Base-by-base conservation (phyloP, 1,140 invertebrate species). In the Eueides isabella region DNA sequence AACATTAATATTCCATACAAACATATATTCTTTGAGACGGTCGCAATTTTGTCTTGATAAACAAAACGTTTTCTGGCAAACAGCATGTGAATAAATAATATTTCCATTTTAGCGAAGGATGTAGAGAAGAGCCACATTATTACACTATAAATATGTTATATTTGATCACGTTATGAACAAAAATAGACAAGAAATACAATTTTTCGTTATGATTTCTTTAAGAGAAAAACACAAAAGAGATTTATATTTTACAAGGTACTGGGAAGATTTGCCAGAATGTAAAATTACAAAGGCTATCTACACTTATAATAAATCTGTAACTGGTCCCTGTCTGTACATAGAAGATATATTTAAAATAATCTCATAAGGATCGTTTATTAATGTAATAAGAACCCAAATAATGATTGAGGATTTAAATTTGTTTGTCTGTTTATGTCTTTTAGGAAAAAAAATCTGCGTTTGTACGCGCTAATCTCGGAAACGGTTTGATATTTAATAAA, bases 1-100 rank as follows among this genome's bases (percentile, higher is more conserved):
- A 29, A 61, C 44, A 72, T 66, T 72, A 61, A 66, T 64, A 72
- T 72, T 72, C 63, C 30, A 23, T 12, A 29, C 71, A 31, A 61
- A 48, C 38, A 55, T n/a, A 30, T 61, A n/a, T 67, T 72, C 71
- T 64, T 72, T 61, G 48, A 29, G 64, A 66, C 48, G 41, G 12
- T 29, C 30, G 61, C 30, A 38, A 72, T 72, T n/a, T 64, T 48
- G 61, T 67, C 41, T 23, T 44, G n/a, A 29, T 61, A 72, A 72
- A 65, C 64, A 61, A 67, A 67, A 48, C 64, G 61, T 29, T 38
- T 30, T 71, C 38, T 38, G 64, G 48, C 26, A 26, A 72, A 44
- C 26, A 48, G 35, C 41, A 61, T 30, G 41, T 67, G 33, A 33
- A 55, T 67, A 67, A 55, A 14, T 61, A n/a, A 67, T 67, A 30